Percentiles rank a stretch among this genome's conserved stretches.
These are phyloP conservation scores for Helogale parvula DNA, from an alignment of 2,113 vertebrate species.

Conservation along the genomic window DNA sequence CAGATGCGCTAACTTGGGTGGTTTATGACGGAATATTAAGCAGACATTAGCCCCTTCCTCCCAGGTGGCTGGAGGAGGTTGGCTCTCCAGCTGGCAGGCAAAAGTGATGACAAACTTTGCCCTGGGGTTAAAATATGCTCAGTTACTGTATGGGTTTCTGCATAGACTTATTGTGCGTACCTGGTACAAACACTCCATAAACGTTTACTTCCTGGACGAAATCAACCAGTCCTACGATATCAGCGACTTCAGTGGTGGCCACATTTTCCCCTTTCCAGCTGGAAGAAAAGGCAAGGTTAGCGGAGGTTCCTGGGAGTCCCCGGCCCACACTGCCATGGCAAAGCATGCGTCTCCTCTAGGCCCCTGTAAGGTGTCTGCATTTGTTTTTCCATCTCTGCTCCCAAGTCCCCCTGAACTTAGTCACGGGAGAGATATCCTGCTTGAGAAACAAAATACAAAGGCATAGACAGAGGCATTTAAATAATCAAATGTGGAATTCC, in stretches of 20 bases:
- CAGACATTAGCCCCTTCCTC: background rate
- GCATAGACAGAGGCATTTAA: background rate
- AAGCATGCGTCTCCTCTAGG: background rate
- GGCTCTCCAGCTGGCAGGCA: background rate
- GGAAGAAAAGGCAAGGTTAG: slow-evolving; percentile 50
- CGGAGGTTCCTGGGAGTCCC: background rate
- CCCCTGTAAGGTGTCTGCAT: background rate
- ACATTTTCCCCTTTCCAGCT: slow-evolving; percentile 97
- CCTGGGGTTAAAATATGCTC: background rate
- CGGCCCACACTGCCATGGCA: background rate
- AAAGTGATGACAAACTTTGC: background rate
- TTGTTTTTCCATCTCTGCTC: background rate
- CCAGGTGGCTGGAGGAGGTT: background rate
- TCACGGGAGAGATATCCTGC: background rate
- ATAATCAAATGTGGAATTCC: background rate
- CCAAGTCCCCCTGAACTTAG: background rate
- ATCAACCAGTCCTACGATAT: slow-evolving; percentile 80
- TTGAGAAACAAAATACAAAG: background rate
- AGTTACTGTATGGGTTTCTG: background rate
- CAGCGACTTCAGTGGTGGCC: slow-evolving; percentile 89
- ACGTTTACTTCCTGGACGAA: slow-evolving; percentile 90
- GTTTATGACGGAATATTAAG: background rate
- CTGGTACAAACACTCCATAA: slow-evolving; percentile 92
- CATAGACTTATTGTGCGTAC: slow-evolving; percentile 78
- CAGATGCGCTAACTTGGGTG: background rate